These are phyloP conservation scores for Agrochola macilenta DNA, from an alignment of 2,888 invertebrate species.

Conservation along the genomic window DNA sequence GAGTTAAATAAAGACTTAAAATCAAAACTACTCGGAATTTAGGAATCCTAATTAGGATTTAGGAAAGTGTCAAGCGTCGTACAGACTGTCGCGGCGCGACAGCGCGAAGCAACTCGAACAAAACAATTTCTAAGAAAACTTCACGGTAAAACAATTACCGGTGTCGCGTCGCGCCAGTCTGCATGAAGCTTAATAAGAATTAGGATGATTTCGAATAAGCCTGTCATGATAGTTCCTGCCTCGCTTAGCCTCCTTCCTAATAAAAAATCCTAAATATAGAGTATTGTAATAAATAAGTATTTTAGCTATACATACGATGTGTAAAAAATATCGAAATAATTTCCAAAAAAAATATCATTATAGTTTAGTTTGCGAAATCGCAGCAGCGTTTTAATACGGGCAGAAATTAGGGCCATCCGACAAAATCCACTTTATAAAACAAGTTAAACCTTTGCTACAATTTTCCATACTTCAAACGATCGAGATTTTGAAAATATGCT, in stretches of 20 bases:
- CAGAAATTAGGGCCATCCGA: background rate
- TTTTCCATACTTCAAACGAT: background rate
- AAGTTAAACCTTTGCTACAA: background rate
- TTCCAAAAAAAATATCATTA: background rate
- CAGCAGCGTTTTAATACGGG: background rate
- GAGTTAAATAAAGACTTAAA: background rate
- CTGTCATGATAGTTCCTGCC: background rate
- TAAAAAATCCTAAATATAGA: background rate
- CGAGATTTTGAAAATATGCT: too few species aligned
- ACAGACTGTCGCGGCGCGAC: too few species aligned
- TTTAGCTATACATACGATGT: background rate
- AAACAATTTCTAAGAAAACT: too few species aligned
- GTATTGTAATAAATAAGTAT: background rate
- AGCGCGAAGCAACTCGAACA: too few species aligned
- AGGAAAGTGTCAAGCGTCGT: background rate
- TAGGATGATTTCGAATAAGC: background rate
- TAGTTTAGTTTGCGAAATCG: background rate
- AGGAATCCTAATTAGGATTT: background rate
- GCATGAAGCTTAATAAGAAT: too few species aligned
- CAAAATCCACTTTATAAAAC: background rate
- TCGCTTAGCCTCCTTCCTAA: background rate
- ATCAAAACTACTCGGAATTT: background rate
- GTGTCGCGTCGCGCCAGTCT: too few species aligned
- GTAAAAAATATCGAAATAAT: background rate
- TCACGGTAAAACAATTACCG: too few species aligned